A percentile compares a stretch with the other conserved stretches of the same genome.
Evolutionary conservation across 2,797 vertebrate species (phyloP).

Genomic region (Danio tinwini): DNA sequence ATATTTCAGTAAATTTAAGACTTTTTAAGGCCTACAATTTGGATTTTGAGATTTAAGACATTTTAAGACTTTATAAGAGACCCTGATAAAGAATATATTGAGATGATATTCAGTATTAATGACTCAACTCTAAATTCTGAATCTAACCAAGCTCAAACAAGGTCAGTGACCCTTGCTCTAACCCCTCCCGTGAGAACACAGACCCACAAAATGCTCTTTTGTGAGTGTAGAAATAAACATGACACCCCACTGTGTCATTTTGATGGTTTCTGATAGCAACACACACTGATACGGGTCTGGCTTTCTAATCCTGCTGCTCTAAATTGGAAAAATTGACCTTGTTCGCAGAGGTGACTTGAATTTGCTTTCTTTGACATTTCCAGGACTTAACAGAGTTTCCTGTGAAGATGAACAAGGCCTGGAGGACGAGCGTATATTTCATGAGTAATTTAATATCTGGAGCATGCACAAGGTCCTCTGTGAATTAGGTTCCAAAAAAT

Average conservation of each 20-base stretch:
- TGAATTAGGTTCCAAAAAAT: constrained; percentile 51
- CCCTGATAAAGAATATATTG: not conserved
- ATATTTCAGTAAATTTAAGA: too few species aligned
- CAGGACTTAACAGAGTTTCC: constrained; percentile 58
- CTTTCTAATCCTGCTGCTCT: constrained; percentile 67
- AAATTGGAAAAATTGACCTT: constrained; percentile 75
- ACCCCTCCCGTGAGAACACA: constrained; percentile 15
- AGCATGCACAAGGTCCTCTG: constrained; percentile 69
- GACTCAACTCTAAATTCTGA: not conserved
- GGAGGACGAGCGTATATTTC: constrained; percentile 79
- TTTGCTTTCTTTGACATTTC: constrained; percentile 66
- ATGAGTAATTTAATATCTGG: constrained; percentile 87
- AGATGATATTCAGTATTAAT: not conserved
- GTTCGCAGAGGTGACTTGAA: constrained; percentile 70
- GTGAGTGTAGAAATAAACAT: constrained; percentile 32
- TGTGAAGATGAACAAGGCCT: constrained; percentile 63
- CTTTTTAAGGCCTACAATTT: too few species aligned
- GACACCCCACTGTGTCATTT: constrained; percentile 24
- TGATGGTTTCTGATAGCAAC: constrained; percentile 65
- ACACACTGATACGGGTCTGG: constrained; percentile 68
- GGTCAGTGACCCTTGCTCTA: not conserved
- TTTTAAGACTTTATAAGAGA: too few species aligned
- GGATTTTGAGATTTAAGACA: too few species aligned
- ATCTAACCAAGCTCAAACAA: constrained; percentile 9
- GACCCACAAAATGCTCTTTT: constrained; percentile 17